Evolutionary conservation across 1,140 invertebrate genomes (phyloP), one percentile per base, ranked within the genome.

Genomic region (Araneus ventricosus): DNA sequence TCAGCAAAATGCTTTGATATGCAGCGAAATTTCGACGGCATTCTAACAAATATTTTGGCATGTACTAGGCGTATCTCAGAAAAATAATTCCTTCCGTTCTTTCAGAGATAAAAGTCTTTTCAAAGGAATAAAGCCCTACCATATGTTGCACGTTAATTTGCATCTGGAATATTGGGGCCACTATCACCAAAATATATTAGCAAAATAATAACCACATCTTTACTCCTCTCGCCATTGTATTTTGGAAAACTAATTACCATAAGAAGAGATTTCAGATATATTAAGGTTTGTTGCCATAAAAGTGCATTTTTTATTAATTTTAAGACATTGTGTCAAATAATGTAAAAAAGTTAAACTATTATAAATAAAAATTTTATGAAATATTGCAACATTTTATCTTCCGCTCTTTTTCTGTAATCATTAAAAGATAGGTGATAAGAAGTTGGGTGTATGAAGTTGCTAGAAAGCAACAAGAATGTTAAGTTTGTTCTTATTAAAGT

Each of bases 81-180:
- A 82, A 82, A 82, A 45, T 39, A 82, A 82, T 39, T 82, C 39
- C 27, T 82, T 70, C 79, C 39, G 22, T 45, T 41, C 79, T 41
- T 82, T 45, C 37, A 41, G n/a, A 41, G 37, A 82, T 82, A 82
- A 80, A 80, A 41, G 79, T 41, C 79, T 82, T 41, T 82, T 24
- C 37, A 82, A 82, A 82, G 79, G 39, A 82, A 41, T 45, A 82
- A 82, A 39, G 41, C 22, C 39, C 5, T 24, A 45, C 80, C 80
- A 82, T 82, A 82, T 82, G 80, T 82, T 82, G 41, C 75, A 22
- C 75, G 30, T 80, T 80, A 80, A 80, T 80, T 80, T 80, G 75
- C 41, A 82, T n/a, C 7, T 3, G 80, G 7, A 82, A 34, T 37
- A 37, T 75, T 75, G 67, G 34, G 17, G 67, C 27, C 30, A 14